These are phyloP conservation scores for Sinhomidia bicolor DNA, from an alignment of 2,888 invertebrate genomes.

Conservation along the genomic window DNA sequence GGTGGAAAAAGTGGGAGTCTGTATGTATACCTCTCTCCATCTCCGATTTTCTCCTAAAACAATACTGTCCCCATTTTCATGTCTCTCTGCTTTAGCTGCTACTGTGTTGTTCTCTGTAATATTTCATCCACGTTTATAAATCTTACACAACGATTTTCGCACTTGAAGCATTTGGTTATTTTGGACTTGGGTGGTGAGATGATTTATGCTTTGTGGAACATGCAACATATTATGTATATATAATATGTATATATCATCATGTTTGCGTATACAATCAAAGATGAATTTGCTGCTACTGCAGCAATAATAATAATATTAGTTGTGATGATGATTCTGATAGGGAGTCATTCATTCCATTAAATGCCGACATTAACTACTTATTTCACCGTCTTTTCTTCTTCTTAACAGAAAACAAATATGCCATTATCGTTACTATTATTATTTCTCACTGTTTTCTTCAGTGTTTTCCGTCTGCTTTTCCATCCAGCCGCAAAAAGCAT, in stretches of 20 bases:
- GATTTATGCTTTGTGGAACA: not conserved
- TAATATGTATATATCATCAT: not conserved
- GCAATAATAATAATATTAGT: not conserved
- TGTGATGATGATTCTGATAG: constrained; percentile 24
- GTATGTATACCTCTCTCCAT: not conserved
- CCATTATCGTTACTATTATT: constrained; percentile 53
- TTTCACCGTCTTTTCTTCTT: constrained; percentile 34
- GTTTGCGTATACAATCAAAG: too few relatives aligned
- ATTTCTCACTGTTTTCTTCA: constrained; percentile 45
- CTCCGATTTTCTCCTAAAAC: constrained; percentile 6
- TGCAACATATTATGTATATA: not conserved
- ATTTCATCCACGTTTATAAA: constrained; percentile 36
- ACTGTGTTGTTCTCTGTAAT: constrained; percentile 16
- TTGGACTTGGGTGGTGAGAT: not conserved
- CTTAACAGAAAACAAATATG: constrained; percentile 70
- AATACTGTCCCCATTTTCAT: constrained; percentile 33
- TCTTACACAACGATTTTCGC: constrained; percentile 46
- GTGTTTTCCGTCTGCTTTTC: not conserved
- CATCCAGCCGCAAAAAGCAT: constrained; percentile 27
- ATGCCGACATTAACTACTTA: constrained; percentile 41
- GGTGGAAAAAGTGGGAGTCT: not conserved
- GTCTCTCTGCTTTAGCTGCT: too few relatives aligned
- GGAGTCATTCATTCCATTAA: constrained; percentile 63
- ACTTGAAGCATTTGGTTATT: not conserved
- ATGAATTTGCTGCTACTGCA: not conserved